Base-by-base conservation (phyloP, 2,113 vertebrate species). In the Mus musculus region DNA sequence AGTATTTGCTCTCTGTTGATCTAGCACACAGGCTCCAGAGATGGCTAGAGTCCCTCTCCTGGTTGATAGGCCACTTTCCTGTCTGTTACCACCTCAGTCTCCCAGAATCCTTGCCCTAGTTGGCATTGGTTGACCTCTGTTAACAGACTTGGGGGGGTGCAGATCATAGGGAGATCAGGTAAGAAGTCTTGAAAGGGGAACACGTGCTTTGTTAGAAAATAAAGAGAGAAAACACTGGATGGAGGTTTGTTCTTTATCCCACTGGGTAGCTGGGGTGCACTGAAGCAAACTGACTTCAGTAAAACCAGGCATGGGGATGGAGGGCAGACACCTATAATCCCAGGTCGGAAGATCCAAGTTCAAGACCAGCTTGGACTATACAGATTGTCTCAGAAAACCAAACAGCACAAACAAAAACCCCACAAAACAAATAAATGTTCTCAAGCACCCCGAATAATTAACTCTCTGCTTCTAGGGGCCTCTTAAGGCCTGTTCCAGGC, bases 181-280 rank as follows among this genome's bases (percentile, higher is more conserved):
- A 0, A 22, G 24, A 20, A 46, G 46, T 7, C 11, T 61, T 80
- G 10, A 26, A 33, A 19, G 49, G 46, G 36, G 28, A n/a, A 56
- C 82, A 46, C 5, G 6, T 3, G 13, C 46, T 75, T 80, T 75
- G 80, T 89, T 90, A 49, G 88, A 95, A 93, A 97, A 96, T 97
- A 88, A 63, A 76, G 30, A 67, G 7, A 13, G 20, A 22, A 90
- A 76, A 88, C 13, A 12, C 12, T 0, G n/a, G 46, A 16, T 67
- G 8, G 2, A 87, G 49, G 52, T 52, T 49, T 77, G 76, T 89
- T 91, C 82, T 87, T 77, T 71, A 22, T 76, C 30, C 0, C 1
- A 0, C 13, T 56, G 54, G 63, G 72, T 13, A 24, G 56, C 5
- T 0, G 0, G 24, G 1, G 11, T 0, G 7, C 16, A 69, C 61